Evolutionary conservation across 2,113 vertebrate species (phyloP).

Genomic region (Thomomys bottae): DNA sequence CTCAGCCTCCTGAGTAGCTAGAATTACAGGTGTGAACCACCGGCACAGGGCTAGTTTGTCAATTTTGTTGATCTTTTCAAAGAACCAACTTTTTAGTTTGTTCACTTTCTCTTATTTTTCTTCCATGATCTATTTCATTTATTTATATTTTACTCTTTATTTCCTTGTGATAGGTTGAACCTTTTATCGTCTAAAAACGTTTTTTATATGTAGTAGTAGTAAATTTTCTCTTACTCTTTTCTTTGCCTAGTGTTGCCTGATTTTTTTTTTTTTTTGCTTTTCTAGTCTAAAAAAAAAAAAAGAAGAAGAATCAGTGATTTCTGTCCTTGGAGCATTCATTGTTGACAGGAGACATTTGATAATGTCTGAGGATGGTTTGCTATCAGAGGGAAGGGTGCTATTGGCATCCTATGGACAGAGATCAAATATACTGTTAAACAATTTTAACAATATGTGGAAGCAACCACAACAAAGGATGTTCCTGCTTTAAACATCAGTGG

Average conservation of each 20-base stretch:
- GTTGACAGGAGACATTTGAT: neutral
- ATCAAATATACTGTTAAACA: neutral
- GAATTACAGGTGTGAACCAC: no score
- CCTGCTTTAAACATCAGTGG: accelerated
- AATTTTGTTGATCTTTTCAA: conserved; percentile 2
- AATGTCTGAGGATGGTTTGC: neutral
- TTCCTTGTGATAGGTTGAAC: neutral
- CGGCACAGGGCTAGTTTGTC: no score
- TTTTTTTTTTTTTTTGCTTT: neutral
- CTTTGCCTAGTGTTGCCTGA: neutral
- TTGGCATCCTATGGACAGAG: conserved; percentile 2
- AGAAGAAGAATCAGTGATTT: neutral
- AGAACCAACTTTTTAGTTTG: neutral
- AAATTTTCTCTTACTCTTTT: neutral
- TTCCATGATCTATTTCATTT: neutral
- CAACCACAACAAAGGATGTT: neutral
- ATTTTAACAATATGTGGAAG: no score
- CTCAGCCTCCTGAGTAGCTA: no score
- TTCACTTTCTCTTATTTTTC: neutral
- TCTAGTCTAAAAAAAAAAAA: neutral
- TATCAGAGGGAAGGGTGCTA: neutral
- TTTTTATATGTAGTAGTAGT: neutral
- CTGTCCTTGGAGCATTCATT: neutral
- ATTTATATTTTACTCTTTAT: neutral
- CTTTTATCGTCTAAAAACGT: neutral